These are phyloP conservation scores for Abscondita cerata DNA, from an alignment of 2,888 invertebrate species.

Conservation along the genomic window DNA sequence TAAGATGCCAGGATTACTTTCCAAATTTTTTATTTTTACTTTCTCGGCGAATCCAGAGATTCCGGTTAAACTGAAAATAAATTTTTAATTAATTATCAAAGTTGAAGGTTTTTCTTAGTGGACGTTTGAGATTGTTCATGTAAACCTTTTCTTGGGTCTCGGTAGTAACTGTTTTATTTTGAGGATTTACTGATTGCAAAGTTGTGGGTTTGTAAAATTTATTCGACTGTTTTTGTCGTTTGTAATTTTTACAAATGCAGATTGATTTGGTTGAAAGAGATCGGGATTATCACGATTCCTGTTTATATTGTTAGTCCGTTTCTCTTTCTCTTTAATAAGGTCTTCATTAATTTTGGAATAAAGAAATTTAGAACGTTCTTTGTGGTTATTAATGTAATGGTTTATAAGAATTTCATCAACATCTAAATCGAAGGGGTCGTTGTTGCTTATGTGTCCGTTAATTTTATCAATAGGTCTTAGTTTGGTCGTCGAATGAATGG, in stretches of 20 bases:
- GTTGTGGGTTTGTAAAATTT: too few relatives aligned
- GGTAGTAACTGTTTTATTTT: too few relatives aligned
- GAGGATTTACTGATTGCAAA: too few relatives aligned
- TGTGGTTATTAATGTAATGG: not conserved
- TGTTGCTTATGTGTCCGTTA: slow-evolving; percentile 7
- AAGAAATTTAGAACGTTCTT: slow-evolving; percentile 6
- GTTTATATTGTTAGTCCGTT: not conserved
- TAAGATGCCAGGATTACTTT: too few relatives aligned
- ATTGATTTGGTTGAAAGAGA: not conserved
- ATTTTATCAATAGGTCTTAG: slow-evolving; percentile 1
- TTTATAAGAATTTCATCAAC: slow-evolving; percentile 10
- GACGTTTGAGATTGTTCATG: too few relatives aligned
- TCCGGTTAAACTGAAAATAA: too few relatives aligned
- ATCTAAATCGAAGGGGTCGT: slow-evolving; percentile 26
- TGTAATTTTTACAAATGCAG: not conserved
- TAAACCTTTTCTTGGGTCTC: too few relatives aligned
- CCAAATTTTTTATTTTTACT: too few relatives aligned
- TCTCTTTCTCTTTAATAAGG: not conserved
- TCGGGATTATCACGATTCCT: too few relatives aligned
- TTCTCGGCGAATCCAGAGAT: too few relatives aligned
- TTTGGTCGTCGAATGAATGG: slow-evolving; percentile 19
- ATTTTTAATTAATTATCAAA: too few relatives aligned
- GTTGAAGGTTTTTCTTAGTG: too few relatives aligned
- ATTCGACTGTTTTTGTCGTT: not conserved
- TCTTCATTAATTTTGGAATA: slow-evolving; percentile 12